These are phyloP conservation scores for Oxyruncus cristatus DNA, from an alignment of 2,113 vertebrate genomes.

Conservation along the genomic window DNA sequence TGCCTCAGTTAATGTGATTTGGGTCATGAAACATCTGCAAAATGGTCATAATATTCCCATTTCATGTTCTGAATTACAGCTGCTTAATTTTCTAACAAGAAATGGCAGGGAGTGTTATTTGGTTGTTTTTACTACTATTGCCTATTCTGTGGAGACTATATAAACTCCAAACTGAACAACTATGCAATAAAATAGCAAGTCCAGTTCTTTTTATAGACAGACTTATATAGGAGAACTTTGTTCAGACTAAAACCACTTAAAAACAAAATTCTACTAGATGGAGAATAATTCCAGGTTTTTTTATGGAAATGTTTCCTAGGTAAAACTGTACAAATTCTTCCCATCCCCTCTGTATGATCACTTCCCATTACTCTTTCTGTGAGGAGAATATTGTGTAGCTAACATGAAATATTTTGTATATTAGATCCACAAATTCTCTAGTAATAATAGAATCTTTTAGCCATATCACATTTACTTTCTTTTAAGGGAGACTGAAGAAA, in stretches of 20 bases:
- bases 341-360: not conserved
- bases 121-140: slow-evolving; percentile 16
- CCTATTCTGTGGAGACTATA: not conserved
- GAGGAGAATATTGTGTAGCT: not conserved
- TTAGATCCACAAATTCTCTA: not conserved
- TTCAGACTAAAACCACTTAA: not conserved
- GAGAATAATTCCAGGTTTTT: not conserved
- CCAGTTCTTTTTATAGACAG: not conserved
- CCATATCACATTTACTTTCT: not conserved
- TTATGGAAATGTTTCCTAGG: not conserved
- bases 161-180: slow-evolving; percentile 1
- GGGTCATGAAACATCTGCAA: slow-evolving; percentile 31
- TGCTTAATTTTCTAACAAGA: slow-evolving; percentile 22
- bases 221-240: not conserved
- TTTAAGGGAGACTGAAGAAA: not conserved
- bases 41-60: not conserved
- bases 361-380: not conserved
- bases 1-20: not conserved
- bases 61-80: slow-evolving; percentile 28
- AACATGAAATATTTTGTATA: not conserved
- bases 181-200: not conserved
- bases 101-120: not conserved
- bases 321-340: not conserved
- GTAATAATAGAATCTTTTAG: not conserved
- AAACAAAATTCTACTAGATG: not conserved